Base-by-base conservation (phyloP, 92 coral and sea anemone genomes). In the Zoanthus gigantus region DNA sequence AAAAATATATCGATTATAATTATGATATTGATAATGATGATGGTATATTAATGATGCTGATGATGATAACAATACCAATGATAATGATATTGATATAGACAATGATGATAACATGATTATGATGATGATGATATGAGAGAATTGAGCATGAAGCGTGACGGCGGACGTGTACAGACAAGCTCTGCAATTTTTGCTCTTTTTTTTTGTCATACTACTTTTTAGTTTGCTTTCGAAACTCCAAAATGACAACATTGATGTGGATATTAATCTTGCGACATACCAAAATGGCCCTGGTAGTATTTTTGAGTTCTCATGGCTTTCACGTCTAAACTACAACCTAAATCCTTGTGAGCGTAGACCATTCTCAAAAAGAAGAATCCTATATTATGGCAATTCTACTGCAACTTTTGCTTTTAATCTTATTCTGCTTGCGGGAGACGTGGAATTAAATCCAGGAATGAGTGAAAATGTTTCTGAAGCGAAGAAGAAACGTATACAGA, bases 331-430 rank as follows among this genome's bases (percentile, higher is more conserved):
- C 37, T 56, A 81, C 86, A 81, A 81, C 15, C 86, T 44, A 81
- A 81, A 81, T 30, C 78, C 76, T 58, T 28, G 86, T 65, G 86
- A 81, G 2, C 31, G 72, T 47, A 81, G 73, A 81, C 86, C 42
- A 56, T 81, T 81, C 79, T 81, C 86, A 54, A 61, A 56, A 45
- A 31, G 86, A 37, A 81, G 77, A 58, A 81, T 65, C 44, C 86
- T 81, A 56, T 81, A 81, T 81, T 81, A 81, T 81, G 86, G 86
- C 67, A 81, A 81, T 81, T 17, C 79, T 81, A 81, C 86, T 81
- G 77, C 86, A 81, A 50, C 78, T 9, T 81, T 81, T 81, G 72
- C 86, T 44, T 8, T 81, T 68, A 81, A 56, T 81, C 86, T 81
- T 56, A 81, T 81, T 65, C 18, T 81, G 86, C 86, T 81, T 81